Evolutionary conservation across 2,113 vertebrate species (phyloP).

Genomic region (Pluvianellus socialis): DNA sequence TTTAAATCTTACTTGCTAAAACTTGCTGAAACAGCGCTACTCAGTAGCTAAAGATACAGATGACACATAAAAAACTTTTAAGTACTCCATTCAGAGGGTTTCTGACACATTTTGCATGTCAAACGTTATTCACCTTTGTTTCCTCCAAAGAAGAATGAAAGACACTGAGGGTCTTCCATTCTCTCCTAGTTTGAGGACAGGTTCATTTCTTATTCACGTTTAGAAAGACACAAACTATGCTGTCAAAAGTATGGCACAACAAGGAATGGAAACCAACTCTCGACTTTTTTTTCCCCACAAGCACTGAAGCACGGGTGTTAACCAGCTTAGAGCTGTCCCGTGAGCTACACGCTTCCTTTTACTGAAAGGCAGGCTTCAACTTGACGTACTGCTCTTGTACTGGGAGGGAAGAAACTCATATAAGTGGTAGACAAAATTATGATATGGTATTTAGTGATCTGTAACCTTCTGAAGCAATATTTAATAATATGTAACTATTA

Average conservation of each 20-base stretch:
- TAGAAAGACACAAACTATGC: background rate
- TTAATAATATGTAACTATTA: background rate
- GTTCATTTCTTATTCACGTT: background rate
- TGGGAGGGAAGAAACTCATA: background rate
- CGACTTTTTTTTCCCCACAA: background rate
- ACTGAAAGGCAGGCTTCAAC: background rate
- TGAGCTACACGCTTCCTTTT: rapidly evolving
- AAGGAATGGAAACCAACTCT: rapidly evolving
- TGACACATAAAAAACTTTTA: background rate
- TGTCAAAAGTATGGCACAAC: background rate
- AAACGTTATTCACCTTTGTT: background rate
- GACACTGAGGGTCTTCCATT: background rate
- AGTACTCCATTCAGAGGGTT: background rate
- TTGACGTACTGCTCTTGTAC: background rate
- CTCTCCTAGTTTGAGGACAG: background rate
- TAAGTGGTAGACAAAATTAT: rapidly evolving
- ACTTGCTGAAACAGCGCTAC: background rate
- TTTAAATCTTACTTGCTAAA: background rate
- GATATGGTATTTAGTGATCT: rapidly evolving
- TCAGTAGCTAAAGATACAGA: background rate
- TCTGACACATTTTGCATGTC: background rate
- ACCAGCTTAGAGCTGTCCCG: background rate
- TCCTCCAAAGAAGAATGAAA: background rate
- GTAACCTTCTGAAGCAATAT: rapidly evolving
- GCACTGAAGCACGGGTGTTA: background rate